These are phyloP conservation scores for Leucophenga varia DNA, from an alignment of 1,140 invertebrate genomes.

Conservation along the genomic window DNA sequence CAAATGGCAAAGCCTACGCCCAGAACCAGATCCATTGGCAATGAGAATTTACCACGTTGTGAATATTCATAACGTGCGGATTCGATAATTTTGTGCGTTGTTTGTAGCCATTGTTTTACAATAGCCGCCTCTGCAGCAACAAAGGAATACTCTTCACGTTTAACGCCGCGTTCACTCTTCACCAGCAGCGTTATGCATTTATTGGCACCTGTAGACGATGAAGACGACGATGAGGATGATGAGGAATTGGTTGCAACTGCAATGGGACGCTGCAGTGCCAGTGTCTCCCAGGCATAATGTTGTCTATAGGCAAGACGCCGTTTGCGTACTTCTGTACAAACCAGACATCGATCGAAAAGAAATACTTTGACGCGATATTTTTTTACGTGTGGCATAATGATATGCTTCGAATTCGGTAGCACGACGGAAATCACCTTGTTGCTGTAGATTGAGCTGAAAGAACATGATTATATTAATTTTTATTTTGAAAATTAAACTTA, in stretches of 20 bases:
- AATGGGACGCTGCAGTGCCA: conserved; percentile 41
- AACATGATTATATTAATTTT: not conserved
- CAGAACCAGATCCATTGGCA: conserved; percentile 51
- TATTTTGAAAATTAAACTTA: not conserved
- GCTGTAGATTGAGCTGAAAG: conserved; percentile 34
- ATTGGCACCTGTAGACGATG: too few species aligned
- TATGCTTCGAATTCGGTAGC: conserved; percentile 50
- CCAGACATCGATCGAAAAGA: conserved; percentile 45
- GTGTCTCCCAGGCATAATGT: conserved; percentile 42
- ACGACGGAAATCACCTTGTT: conserved; percentile 41
- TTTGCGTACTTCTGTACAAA: conserved; percentile 49
- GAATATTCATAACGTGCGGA: conserved; percentile 32
- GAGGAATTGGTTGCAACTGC: conserved; percentile 25
- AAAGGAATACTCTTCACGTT: conserved; percentile 41
- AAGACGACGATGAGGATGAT: conserved; percentile 14
- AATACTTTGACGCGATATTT: conserved; percentile 46
- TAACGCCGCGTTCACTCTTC: conserved; percentile 23
- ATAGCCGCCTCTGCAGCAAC: conserved; percentile 35
- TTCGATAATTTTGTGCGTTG: conserved; percentile 46
- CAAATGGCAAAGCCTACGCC: conserved; percentile 36
- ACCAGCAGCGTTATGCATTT: conserved; percentile 24
- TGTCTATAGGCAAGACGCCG: conserved; percentile 41
- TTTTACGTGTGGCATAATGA: conserved; percentile 42
- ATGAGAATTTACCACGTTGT: conserved; percentile 32
- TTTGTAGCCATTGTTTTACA: conserved; percentile 45